Conservation (phyloP, 2,113 vertebrate genomes). For the Corythaixoides concolor region DNA sequence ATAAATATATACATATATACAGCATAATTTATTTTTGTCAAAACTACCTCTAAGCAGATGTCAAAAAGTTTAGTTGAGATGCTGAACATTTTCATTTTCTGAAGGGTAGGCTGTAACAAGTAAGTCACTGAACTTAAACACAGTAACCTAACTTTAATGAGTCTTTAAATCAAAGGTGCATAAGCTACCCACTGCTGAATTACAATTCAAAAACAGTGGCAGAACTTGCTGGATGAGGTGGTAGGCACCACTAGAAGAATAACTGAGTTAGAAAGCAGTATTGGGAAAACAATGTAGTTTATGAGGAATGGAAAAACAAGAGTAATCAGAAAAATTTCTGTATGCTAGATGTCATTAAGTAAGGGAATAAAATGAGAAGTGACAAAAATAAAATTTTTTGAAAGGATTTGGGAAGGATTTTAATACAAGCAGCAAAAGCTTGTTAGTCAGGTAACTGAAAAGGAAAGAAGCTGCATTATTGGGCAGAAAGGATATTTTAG, state of each 20-base stretch:
- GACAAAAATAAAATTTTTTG: neutral
- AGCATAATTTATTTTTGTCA: neutral
- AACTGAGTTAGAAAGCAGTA: neutral
- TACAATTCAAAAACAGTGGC: neutral
- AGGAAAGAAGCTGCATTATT: neutral
- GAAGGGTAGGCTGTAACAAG: neutral
- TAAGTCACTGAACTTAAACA: neutral
- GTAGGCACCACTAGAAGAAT: neutral
- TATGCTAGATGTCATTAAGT: neutral
- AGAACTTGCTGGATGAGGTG: neutral
- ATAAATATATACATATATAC: neutral
- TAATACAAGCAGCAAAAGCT: neutral
- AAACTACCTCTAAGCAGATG: neutral
- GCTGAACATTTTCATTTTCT: neutral
- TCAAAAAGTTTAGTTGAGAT: neutral
- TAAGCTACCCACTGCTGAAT: neutral
- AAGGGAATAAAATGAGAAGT: neutral
- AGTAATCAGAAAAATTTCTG: neutral
- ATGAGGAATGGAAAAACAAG: neutral
- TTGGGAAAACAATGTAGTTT: accelerated
- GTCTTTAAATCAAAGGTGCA: neutral
- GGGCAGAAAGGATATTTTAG: neutral
- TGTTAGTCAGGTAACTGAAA: neutral
- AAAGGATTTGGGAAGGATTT: neutral
- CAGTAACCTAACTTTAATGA: neutral